Evolutionary conservation across 2,113 vertebrate species (phyloP).

Genomic region (Oncorhynchus nerka): DNA sequence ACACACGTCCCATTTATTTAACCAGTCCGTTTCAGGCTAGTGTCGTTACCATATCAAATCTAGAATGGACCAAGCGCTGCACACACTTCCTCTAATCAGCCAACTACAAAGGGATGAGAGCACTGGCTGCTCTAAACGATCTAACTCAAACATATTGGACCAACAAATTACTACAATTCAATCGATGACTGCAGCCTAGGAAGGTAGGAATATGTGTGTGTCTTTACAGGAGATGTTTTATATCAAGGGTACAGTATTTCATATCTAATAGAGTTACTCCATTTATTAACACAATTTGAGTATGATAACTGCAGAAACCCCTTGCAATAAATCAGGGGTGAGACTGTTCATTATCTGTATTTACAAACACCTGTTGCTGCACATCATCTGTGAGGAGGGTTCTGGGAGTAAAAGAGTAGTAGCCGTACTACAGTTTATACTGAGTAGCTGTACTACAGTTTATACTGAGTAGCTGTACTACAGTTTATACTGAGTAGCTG

Average conservation of each 20-base stretch:
- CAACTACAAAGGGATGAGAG: slow-evolving; percentile 7
- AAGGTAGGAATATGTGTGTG: neutral
- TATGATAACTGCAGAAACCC: neutral
- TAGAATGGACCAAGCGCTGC: slow-evolving; percentile 13
- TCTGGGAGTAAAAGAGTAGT: neutral
- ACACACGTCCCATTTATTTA: neutral
- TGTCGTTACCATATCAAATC: neutral
- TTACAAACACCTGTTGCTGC: neutral
- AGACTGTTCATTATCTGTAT: neutral
- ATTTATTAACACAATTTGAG: no score
- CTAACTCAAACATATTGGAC: neutral
- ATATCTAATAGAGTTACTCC: no score
- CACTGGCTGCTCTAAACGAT: neutral
- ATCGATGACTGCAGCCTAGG: neutral
- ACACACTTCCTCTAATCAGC: slow-evolving; percentile 12
- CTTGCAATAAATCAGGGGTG: no score
- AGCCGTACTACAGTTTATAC: no score
- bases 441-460: no score
- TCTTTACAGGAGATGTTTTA: no score
- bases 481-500: no score
- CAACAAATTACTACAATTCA: neutral
- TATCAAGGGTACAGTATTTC: no score
- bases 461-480: no score
- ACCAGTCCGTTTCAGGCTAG: neutral
- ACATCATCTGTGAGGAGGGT: neutral